Conservation (phyloP, 2,797 vertebrate species). For the Channa striata region DNA sequence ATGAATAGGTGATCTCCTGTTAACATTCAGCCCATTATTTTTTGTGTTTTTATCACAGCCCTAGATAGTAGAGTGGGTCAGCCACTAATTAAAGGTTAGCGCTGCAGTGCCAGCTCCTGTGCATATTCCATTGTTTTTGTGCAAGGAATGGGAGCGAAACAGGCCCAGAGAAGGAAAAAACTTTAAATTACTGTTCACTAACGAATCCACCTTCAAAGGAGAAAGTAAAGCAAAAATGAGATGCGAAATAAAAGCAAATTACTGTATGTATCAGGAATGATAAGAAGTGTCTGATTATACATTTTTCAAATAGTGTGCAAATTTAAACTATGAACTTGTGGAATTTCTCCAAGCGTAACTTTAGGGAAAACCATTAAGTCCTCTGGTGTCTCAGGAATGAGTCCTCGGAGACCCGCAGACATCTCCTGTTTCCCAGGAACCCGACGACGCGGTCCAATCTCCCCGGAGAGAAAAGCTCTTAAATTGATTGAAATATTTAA, state of each 20-base stretch:
- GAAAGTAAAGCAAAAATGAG: background rate
- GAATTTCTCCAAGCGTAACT: background rate
- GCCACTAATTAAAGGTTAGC: background rate
- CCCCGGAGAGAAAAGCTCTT: constrained; percentile 56
- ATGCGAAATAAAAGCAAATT: background rate
- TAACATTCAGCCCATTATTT: background rate
- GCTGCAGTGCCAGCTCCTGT: background rate
- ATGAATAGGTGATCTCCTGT: too few species aligned
- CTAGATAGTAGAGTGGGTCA: too few species aligned
- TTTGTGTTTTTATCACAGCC: background rate
- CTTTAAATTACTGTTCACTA: background rate
- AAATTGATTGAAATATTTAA: constrained; percentile 74
- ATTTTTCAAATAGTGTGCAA: background rate
- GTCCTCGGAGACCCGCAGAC: constrained; percentile 1
- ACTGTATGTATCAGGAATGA: too few species aligned
- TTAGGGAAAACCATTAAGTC: background rate
- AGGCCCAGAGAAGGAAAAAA: background rate
- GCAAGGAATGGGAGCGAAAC: background rate
- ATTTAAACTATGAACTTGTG: constrained; percentile 4
- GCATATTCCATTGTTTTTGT: background rate
- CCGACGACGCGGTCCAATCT: constrained; percentile 11
- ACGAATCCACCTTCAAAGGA: too few species aligned
- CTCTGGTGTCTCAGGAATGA: constrained; percentile 30
- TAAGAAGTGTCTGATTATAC: background rate
- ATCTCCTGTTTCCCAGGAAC: constrained; percentile 65